Conservation (phyloP, 2,888 invertebrate species). For the Piscicola geometra region DNA sequence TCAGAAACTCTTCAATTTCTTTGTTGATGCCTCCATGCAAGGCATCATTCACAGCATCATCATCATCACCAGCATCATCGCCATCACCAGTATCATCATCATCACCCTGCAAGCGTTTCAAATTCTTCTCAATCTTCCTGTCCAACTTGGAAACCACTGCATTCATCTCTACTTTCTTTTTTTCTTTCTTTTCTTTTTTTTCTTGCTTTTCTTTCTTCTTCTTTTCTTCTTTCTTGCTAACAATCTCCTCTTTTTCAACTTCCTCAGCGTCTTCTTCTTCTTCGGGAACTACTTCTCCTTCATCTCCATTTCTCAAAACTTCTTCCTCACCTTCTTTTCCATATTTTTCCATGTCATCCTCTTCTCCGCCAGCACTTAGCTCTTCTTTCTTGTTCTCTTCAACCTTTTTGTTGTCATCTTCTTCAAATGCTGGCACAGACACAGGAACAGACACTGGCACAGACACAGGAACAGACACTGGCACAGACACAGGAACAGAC, state of each 20-base stretch:
- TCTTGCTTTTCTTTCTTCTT: neutral
- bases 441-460: too few species aligned
- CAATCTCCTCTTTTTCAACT: neutral
- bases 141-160: slow-evolving; percentile 26
- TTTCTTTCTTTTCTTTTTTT: slow-evolving; percentile 13
- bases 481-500: too few species aligned
- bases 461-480: too few species aligned
- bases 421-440: too few species aligned
- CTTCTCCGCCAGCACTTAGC: neutral
- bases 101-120: slow-evolving; percentile 26
- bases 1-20: slow-evolving; percentile 27
- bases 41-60: slow-evolving; percentile 19
- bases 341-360: neutral
- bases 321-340: slow-evolving; percentile 1
- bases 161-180: slow-evolving; percentile 5
- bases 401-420: slow-evolving; percentile 19
- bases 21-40: slow-evolving; percentile 27
- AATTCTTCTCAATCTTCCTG: slow-evolving; percentile 30
- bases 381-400: slow-evolving; percentile 10
- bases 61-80: slow-evolving; percentile 21
- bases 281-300: neutral
- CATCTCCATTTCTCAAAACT: neutral
- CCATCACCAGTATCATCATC: slow-evolving; percentile 2
- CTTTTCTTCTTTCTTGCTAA: neutral
- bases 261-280: neutral